Evolutionary conservation across 1,140 invertebrate genomes (phyloP), one percentile per base, ranked within the genome.

Genomic region (Orussus abietinus): DNA sequence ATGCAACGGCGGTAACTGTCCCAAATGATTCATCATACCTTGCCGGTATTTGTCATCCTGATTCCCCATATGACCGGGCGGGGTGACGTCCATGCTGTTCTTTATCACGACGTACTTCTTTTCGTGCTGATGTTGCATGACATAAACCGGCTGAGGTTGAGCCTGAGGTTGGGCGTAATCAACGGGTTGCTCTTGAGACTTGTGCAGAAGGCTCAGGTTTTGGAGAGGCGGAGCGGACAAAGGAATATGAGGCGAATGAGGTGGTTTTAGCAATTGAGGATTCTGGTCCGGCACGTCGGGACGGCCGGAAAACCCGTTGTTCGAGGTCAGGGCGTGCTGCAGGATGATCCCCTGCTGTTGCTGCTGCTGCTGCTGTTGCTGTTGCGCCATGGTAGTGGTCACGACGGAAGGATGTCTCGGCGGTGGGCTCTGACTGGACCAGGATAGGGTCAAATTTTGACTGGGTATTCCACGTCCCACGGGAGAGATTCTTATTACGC

Each of bases 401-500:
- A 71, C 66, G 11, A 70, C 65, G 4, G 66, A 66, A 0, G 59
- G 62, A 51, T 70, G 64, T 40, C 68, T 57, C 3, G 67, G 58
- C 4, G 66, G 57, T 14, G 67, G 64, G 31, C 59, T 69, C 39
- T 74, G 69, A 5, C 70, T 69, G 12, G 64, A 64, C 72, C 69
- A 72, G 4, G 69, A 42, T 18, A 62, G 41, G 10, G 47, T 57
- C 7, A 59, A 35, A 39, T 53, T 58, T 29, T 66, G 63, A 19
- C 46, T 57, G 19, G 46, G 45, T 45, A 68, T 62, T 9, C 51
- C 52, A 18, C 51, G 51, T 13, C 60, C 55, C 47, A 75, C 83
- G 4, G 86, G 86, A 3, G 86, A 89, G 49, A 88, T 85, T 64
- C 86, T 71, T 55, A 90, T 90, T 1, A 90, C 88, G 69, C 86